Evolutionary conservation across 2,888 invertebrate species (phyloP), one percentile per base, ranked within the genome.

Genomic region (Trichogramma dendrolimi): DNA sequence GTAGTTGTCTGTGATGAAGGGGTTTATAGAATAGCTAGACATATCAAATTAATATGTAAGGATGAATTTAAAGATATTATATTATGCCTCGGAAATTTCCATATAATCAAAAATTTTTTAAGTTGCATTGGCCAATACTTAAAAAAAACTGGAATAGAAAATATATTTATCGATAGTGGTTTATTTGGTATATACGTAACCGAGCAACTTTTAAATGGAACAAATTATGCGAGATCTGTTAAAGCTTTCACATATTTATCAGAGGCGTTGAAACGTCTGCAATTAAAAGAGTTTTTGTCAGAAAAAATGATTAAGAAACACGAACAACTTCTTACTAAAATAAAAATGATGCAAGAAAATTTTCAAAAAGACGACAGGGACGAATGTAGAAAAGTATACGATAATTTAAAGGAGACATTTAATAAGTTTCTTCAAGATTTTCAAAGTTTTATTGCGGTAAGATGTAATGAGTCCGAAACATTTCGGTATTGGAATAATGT

Each of bases 1-100:
- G 50, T 51, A 47, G 62, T 65, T 8, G 48, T 40, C 41, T 65
- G 62, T 55, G 60, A 65, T 51, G 51, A 55, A 52, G 58, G 58
- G 8, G 65, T 65, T 3, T 62, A 65, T 48, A 39, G 49, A 40
- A 39, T 57, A 8, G 62, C 58, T 2, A 38, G 53, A 50, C 52
- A 65, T 7, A 62, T 65, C 3, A 47, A 41, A 41, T 46, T 60
- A 8, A 41, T 44, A 48, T 48, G 42, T 7, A 38, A 49, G 6
- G 53, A 60, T 6, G 48, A 65, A 44, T 60, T 60, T 43, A 49
- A 57, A 47, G 49, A 47, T 39, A 27, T 60, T 1, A 47, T 54
- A 8, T 46, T 62, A 10, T 57, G 47, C n/a, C n/a, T 65, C 6
- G 55, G 65, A 1, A 62, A 46, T 51, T 61, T 62, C 39, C 65